phyloP scores from a whole-genome alignment of 1,140 invertebrate genomes.

The Drosophila ironensis region DNA sequence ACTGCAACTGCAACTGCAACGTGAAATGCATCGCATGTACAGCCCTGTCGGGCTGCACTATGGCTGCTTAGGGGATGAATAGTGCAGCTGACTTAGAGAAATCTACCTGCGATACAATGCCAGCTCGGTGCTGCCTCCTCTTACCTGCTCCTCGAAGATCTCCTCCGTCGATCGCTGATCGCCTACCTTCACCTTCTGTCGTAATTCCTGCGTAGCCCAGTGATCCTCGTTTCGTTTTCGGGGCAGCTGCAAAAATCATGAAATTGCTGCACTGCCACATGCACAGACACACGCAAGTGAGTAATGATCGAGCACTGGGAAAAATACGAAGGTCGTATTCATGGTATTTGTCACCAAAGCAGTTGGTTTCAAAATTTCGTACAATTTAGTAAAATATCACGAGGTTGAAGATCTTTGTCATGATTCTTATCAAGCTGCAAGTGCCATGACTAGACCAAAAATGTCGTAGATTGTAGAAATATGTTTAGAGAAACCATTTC shows the following conservation, averaged over 20 bases:
- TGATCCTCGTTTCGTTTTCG: slow-evolving; percentile 56
- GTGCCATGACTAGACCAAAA: too few relatives aligned
- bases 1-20: slow-evolving; percentile 52
- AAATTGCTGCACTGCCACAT: slow-evolving; percentile 47
- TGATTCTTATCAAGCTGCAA: too few relatives aligned
- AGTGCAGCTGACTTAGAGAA: slow-evolving; percentile 49
- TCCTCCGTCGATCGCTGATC: slow-evolving; percentile 8
- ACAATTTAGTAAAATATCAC: too few relatives aligned
- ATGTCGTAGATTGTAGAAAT: too few relatives aligned
- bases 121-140: slow-evolving; percentile 42
- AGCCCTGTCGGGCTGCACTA: slow-evolving; percentile 55
- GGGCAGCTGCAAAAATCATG: slow-evolving; percentile 75
- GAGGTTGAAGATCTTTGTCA: too few relatives aligned
- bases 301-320: slow-evolving; percentile 32
- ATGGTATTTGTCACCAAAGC: not conserved
- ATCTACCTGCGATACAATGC: slow-evolving; percentile 69
- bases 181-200: slow-evolving; percentile 20
- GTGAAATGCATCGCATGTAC: slow-evolving; percentile 55
- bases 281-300: slow-evolving; percentile 1
- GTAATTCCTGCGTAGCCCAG: slow-evolving; percentile 72
- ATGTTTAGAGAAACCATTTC: too few relatives aligned
- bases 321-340: slow-evolving; percentile 18
- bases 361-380: not conserved
- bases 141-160: slow-evolving; percentile 49
- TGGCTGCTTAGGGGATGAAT: slow-evolving; percentile 64